phyloP scores from a whole-genome alignment of 2,113 vertebrate species.

The Phaethornis superciliosus region DNA sequence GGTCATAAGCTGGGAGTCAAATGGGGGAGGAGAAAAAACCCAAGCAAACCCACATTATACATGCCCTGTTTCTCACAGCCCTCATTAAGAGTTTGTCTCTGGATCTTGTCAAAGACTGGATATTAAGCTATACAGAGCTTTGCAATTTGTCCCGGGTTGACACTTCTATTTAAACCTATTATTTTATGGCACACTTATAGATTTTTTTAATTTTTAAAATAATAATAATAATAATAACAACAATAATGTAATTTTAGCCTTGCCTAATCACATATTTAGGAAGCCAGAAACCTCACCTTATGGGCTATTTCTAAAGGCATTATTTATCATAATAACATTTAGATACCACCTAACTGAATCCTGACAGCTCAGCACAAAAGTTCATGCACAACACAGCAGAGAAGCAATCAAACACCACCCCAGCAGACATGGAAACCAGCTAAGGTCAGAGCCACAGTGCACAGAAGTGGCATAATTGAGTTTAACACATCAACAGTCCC shows the following conservation, averaged over 20 bases:
- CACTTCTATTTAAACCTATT: constrained; percentile 10
- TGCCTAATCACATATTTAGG: neutral
- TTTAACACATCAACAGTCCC: neutral
- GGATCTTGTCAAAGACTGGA: constrained; percentile 30
- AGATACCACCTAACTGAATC: constrained; percentile 30
- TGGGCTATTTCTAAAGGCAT: neutral
- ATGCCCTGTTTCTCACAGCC: constrained; percentile 9
- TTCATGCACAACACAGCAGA: neutral
- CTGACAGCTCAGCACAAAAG: neutral
- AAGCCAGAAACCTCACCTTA: neutral
- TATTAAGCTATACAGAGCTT: neutral
- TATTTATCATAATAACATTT: neutral
- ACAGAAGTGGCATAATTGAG: neutral
- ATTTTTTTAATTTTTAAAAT: constrained; percentile 39
- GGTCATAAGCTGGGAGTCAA: neutral
- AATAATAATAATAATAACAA: neutral
- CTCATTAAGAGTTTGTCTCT: constrained; percentile 26
- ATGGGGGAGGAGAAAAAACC: neutral
- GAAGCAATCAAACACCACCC: neutral
- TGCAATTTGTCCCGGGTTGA: constrained; percentile 3
- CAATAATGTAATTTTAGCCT: neutral
- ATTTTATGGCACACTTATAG: constrained; percentile 20
- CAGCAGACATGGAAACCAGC: neutral
- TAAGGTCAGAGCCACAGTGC: neutral
- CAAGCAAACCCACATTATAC: neutral